Percentiles rank a stretch among this genome's conserved stretches.
phyloP scores from a whole-genome alignment of 1,140 invertebrate genomes.

The Pseudomyrmex gracilis region DNA sequence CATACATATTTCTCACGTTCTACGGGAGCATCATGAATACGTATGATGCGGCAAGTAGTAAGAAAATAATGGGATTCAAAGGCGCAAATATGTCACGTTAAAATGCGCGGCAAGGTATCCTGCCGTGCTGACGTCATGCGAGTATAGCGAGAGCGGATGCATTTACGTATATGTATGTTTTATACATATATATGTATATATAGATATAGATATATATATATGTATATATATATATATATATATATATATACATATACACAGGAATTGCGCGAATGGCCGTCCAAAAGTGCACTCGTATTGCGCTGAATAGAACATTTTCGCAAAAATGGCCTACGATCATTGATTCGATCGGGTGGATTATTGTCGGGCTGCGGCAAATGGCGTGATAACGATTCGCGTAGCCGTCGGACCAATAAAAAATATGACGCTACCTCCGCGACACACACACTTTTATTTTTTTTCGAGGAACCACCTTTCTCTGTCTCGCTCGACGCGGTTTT shows the following conservation, averaged over 20 bases:
- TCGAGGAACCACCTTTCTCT: constrained; percentile 35
- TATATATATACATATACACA: neutral
- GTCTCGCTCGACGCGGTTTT: neutral
- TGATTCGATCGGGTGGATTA: constrained; percentile 61
- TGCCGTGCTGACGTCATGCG: constrained; percentile 13
- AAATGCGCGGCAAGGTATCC: constrained; percentile 49
- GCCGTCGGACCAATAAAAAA: constrained; percentile 44
- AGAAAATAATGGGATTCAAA: constrained; percentile 64
- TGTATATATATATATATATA: neutral
- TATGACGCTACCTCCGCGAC: constrained; percentile 7
- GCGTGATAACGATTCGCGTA: constrained; percentile 59
- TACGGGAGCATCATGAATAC: constrained; percentile 56
- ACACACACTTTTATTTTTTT: constrained; percentile 38
- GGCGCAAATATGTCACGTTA: constrained; percentile 60
- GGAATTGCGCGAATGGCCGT: constrained; percentile 17
- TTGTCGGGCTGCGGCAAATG: constrained; percentile 43
- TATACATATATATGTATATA: neutral
- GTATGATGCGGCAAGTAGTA: constrained; percentile 54
- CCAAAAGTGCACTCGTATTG: constrained; percentile 19
- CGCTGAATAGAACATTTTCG: constrained; percentile 17
- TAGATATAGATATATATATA: neutral
- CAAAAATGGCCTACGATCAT: constrained; percentile 43
- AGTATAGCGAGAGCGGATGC: neutral
- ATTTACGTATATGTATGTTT: neutral
- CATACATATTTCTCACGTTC: constrained; percentile 37